Evolutionary conservation across 1,140 invertebrate species (phyloP), one percentile per base, ranked within the genome.

Genomic region (Calliopsis andreniformis): DNA sequence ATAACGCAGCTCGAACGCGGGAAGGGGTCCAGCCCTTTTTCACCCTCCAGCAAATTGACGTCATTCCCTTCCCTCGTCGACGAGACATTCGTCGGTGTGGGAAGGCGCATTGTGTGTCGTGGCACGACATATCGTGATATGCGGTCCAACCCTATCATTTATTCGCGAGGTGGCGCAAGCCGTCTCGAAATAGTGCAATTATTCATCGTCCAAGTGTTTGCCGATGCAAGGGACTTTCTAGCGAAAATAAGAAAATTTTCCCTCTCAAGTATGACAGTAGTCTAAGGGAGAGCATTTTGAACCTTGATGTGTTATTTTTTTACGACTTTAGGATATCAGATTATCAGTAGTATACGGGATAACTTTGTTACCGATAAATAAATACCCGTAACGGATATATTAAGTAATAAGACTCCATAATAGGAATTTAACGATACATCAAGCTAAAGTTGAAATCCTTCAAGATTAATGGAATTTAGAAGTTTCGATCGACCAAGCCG

Each of bases 1-100:
- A 25, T 42, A 49, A 49, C 61, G n/a, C n/a, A 59, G 49, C 25
- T 61, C 66, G 66, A 43, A 51, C 73, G 23, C 73, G 18, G 28
- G 25, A 70, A 69, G n/a, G 32, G 51, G 64, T 18, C 43, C 32
- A 76, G 64, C 55, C 73, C 64, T 69, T 76, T 76, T n/a, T 45
- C 55, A 61, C 30, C 53, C 66, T 43, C 43, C 32, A n/a, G 73
- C 66, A 35, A 61, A 59, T 76, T 69, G 43, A 69, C 66, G 64
- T 76, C 53, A 43, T 6, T 51, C 43, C 73, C 55, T 45, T 56
- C 62, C 51, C 25, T 59, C 53, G 42, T 4, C 72, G 51, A n/a
- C n/a, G n/a, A 51, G 64, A 47, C 43, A 42, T 51, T 69, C 66
- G 55, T 51, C 45, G 43, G 70, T 45, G 68, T 43, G 39, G 20